Evolutionary conservation across 1,140 invertebrate genomes (phyloP), one percentile per base, ranked within the genome.

Genomic region (Hylaeus volcanicus): DNA sequence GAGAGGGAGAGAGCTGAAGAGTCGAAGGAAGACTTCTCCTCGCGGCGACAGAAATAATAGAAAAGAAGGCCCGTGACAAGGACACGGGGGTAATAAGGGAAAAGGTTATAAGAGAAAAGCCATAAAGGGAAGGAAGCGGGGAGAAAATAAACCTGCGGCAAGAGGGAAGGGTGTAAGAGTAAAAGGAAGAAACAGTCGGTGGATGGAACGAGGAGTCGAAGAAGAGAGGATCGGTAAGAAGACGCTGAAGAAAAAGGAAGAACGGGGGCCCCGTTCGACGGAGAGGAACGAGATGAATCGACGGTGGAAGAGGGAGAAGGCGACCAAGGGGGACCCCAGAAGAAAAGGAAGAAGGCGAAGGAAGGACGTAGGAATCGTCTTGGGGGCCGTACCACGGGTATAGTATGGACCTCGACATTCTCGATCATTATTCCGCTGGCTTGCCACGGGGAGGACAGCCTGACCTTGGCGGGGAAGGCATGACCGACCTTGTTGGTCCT

Each of bases 341-440:
- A 81, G 66, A 81, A 74, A 77, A 87, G 81, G 86, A 86, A 72
- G 65, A 85, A 85, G 77, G 58, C 86, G 81, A 85, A 89, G 85
- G 84, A 90, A 83, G 84, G 79, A 89, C 86, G 86, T 74, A 88
- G 83, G 83, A 88, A 87, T 85, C 83, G 81, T 88, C 83, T 86
- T 87, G 89, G 88, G 86, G 89, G 89, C 88, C 82, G 87, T 90
- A 89, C 86, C 88, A 79, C 80, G 74, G 82, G 84, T 79, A 69
- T 82, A 71, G 53, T 81, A 77, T 78, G 82, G 78, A 85, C 83
- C 87, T 79, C 87, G 89, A 86, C 87, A 91, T 92, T 91, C 88
- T 81, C 87, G 90, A 92, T 92, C 90, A 90, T 92, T 92, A 91
- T 92, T 92, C 89, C 83, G 76, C 84, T 84, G 83, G 84, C 83